Evolutionary conservation across 2,888 invertebrate genomes (phyloP).

Genomic region (Eupithecia centaureata): DNA sequence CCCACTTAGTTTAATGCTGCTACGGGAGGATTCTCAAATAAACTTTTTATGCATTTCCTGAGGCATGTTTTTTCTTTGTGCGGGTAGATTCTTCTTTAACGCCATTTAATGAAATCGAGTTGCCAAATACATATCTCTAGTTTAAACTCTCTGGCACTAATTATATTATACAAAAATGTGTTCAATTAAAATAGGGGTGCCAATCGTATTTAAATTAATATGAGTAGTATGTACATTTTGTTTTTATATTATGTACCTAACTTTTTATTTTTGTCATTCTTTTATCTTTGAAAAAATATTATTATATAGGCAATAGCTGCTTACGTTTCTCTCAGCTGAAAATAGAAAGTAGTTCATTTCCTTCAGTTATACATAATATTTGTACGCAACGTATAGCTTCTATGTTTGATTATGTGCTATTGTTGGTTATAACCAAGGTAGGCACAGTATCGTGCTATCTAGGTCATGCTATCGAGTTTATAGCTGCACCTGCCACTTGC

Average conservation of each 20-base stretch:
- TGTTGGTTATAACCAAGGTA: conserved; percentile 30
- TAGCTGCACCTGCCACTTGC: conserved; percentile 49
- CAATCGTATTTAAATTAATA: too few species aligned
- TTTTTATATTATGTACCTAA: too few species aligned
- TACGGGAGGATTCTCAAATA: not conserved
- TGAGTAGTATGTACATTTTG: too few species aligned
- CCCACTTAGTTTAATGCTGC: conserved; percentile 22
- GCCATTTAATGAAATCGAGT: too few species aligned
- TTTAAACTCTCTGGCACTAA: too few species aligned
- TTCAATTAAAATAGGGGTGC: too few species aligned
- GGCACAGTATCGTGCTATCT: conserved; percentile 52
- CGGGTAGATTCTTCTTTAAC: too few species aligned
- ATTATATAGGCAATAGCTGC: not conserved
- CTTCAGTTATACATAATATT: not conserved
- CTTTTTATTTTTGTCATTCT: too few species aligned
- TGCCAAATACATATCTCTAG: too few species aligned
- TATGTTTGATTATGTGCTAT: conserved; percentile 29
- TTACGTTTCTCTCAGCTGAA: not conserved
- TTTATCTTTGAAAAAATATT: too few species aligned
- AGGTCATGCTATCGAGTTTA: conserved; percentile 60
- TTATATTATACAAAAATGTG: too few species aligned
- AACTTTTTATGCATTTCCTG: not conserved
- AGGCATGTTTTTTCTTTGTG: too few species aligned
- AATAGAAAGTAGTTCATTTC: not conserved
- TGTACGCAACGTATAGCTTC: not conserved